phyloP scores from a whole-genome alignment of 2,113 vertebrate genomes.

The Cryptomyrus ogoouensis region DNA sequence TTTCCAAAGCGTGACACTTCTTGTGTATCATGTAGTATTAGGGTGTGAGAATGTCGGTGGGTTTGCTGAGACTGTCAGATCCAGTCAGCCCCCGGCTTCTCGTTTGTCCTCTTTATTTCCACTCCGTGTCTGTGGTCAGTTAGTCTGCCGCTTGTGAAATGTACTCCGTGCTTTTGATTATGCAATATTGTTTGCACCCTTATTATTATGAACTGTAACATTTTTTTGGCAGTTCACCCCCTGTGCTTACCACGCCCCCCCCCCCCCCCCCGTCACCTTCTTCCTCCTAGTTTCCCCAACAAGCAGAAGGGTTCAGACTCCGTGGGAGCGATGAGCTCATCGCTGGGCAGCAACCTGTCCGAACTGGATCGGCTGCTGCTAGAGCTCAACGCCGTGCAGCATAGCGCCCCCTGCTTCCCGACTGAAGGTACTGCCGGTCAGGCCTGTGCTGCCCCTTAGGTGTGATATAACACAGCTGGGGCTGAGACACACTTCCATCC shows the following conservation, averaged over 20 bases:
- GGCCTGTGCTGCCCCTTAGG: neutral
- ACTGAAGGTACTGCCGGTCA: neutral
- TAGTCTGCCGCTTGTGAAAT: neutral
- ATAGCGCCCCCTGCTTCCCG: slow-evolving; percentile 44
- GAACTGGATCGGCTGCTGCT: slow-evolving; percentile 86
- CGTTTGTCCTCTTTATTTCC: neutral
- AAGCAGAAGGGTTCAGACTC: slow-evolving; percentile 78
- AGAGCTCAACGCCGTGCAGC: slow-evolving; percentile 85
- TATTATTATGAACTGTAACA: neutral
- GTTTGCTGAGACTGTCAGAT: neutral
- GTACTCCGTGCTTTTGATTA: neutral
- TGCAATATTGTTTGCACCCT: neutral
- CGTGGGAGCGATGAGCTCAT: slow-evolving; percentile 74
- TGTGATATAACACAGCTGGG: neutral
- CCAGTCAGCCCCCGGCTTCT: neutral
- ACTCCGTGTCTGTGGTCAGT: neutral
- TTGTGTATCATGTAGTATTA: neutral
- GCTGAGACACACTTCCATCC: neutral
- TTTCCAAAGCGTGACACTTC: neutral
- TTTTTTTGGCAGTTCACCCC: neutral
- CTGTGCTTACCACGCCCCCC: neutral
- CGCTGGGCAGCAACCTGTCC: slow-evolving; percentile 83
- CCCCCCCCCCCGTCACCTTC: neutral
- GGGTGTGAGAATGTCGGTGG: neutral
- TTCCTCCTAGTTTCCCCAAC: slow-evolving; percentile 74